Percentiles rank a stretch among this genome's conserved stretches.
These are phyloP conservation scores for Heliconius charithonia DNA, from an alignment of 2,888 invertebrate genomes.

Conservation along the genomic window DNA sequence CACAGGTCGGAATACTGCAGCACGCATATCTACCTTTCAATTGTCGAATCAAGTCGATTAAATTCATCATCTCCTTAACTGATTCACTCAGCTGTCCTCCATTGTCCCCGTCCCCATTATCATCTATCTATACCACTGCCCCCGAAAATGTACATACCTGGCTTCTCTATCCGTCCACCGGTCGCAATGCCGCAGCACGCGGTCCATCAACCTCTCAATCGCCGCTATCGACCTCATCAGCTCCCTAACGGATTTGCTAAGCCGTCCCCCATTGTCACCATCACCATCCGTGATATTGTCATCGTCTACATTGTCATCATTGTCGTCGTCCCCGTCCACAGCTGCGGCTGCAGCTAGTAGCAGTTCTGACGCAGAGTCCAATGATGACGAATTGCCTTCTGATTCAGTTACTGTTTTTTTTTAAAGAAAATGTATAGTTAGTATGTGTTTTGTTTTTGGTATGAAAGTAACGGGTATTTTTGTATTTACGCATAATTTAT, in stretches of 20 bases:
- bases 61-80: background rate
- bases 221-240: slow-evolving; percentile 75
- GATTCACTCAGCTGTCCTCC: background rate
- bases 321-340: slow-evolving; percentile 47
- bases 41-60: no score
- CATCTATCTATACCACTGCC: background rate
- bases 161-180: slow-evolving; percentile 67
- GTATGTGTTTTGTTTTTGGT: background rate
- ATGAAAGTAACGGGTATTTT: background rate
- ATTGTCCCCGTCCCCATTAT: background rate
- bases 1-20: background rate
- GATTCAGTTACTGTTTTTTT: slow-evolving; percentile 61
- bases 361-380: slow-evolving; percentile 65
- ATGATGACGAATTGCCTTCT: slow-evolving; percentile 62
- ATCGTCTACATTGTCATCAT: slow-evolving; percentile 40
- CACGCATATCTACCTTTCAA: background rate
- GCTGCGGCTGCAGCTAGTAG: slow-evolving; percentile 60
- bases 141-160: slow-evolving; percentile 50
- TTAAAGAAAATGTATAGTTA: background rate
- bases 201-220: slow-evolving; percentile 77
- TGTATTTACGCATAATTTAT: background rate
- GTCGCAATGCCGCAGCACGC: slow-evolving; percentile 70
- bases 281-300: slow-evolving; percentile 56
- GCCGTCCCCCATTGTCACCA: slow-evolving; percentile 52
- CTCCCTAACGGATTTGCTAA: slow-evolving; percentile 68